Evolutionary conservation across 30 jellyfish, hydroid and myxozoan genomes (phyloP).

Genomic region (Pelagia noctiluca): DNA sequence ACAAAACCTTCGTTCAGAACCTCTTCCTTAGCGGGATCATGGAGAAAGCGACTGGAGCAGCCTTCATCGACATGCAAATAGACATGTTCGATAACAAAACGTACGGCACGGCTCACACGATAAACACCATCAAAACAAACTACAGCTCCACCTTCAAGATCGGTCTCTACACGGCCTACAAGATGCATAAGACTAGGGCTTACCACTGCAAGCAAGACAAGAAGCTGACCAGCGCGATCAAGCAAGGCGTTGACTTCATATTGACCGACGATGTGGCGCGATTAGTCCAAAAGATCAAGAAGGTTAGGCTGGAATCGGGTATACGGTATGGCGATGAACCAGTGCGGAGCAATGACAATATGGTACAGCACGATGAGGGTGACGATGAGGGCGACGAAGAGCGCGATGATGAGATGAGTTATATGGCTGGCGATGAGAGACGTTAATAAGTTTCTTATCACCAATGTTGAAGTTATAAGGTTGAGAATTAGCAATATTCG

Average conservation of each 20-base stretch:
- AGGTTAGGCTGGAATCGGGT: slow-evolving; percentile 16
- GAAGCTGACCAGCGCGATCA: slow-evolving; percentile 9
- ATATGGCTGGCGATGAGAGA: background rate
- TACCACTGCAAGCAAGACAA: background rate
- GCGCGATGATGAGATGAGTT: background rate
- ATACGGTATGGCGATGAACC: background rate
- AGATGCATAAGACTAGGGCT: slow-evolving; percentile 18
- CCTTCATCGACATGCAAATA: slow-evolving; percentile 27
- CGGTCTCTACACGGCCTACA: slow-evolving; percentile 67
- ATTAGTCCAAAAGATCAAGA: slow-evolving; percentile 28
- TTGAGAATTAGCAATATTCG: too few species aligned
- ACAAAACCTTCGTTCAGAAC: slow-evolving; percentile 27
- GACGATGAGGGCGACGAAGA: background rate
- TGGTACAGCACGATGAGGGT: background rate
- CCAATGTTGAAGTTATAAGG: background rate
- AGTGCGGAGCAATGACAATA: background rate
- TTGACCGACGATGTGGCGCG: slow-evolving; percentile 82
- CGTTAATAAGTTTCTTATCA: background rate
- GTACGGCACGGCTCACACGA: slow-evolving; percentile 66
- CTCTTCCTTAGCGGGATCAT: slow-evolving; percentile 55
- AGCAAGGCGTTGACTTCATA: slow-evolving; percentile 66
- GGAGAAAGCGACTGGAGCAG: slow-evolving; percentile 58
- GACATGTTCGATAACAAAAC: slow-evolving; percentile 48
- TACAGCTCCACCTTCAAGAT: slow-evolving; percentile 62
- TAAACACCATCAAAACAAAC: slow-evolving; percentile 56